phyloP scores from a whole-genome alignment of 1,140 invertebrate genomes.

The Palaemon carinicauda region DNA sequence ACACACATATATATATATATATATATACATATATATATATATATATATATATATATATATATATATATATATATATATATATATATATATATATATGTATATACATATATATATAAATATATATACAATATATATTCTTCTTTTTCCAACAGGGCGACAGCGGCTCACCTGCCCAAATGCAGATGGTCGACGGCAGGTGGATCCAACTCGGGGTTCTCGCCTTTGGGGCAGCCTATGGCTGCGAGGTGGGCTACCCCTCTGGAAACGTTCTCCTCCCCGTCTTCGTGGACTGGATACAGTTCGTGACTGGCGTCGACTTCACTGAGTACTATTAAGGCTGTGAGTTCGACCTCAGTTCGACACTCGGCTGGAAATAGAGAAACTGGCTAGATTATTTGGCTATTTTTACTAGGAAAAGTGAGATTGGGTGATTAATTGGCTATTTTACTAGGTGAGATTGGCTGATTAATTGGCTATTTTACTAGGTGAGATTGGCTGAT shows the following conservation, averaged over 20 bases:
- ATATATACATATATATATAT: too few species aligned
- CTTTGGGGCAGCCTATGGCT: slow-evolving; percentile 53
- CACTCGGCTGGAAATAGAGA: too few species aligned
- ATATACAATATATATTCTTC: not conserved
- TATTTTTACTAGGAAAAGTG: too few species aligned
- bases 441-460: too few species aligned
- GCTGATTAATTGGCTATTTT: too few species aligned
- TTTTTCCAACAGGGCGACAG: slow-evolving; percentile 41
- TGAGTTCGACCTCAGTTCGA: not conserved
- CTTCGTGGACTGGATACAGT: slow-evolving; percentile 52
- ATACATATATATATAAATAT: not conserved
- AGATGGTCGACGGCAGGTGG: slow-evolving; percentile 32
- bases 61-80: not conserved
- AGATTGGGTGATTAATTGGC: too few species aligned
- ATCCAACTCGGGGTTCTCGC: slow-evolving; percentile 52
- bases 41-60: too few species aligned
- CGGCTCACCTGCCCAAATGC: slow-evolving; percentile 47
- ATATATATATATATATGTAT: not conserved
- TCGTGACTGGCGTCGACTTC: slow-evolving; percentile 51
- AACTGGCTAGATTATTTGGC: too few species aligned
- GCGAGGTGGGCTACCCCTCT: slow-evolving; percentile 56
- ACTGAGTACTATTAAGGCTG: slow-evolving; percentile 1
- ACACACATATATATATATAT: not conserved
- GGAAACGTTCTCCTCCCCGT: slow-evolving; percentile 51
- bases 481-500: too few species aligned